phyloP scores from a whole-genome alignment of 2,113 vertebrate species.

The Colius striatus region DNA sequence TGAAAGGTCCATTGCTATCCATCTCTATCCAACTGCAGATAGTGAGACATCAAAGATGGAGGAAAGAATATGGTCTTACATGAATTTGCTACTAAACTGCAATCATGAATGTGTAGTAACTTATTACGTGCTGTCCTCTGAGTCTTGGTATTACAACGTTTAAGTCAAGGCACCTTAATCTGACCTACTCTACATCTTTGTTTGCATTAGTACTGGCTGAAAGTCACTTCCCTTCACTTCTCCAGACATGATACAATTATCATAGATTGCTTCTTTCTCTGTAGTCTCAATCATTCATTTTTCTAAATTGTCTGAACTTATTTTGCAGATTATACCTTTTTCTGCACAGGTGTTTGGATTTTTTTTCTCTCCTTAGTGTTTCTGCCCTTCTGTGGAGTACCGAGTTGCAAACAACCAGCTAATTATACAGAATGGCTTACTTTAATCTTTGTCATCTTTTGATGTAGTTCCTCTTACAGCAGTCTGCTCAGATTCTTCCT shows the following conservation, averaged over 20 bases:
- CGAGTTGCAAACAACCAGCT: not conserved
- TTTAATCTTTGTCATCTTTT: not conserved
- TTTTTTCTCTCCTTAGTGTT: not conserved
- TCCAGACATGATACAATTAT: not conserved
- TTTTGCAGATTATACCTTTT: not conserved
- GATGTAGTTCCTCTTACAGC: not conserved
- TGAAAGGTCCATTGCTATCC: not conserved
- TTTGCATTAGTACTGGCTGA: not conserved
- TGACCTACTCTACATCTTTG: not conserved
- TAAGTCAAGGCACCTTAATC: not conserved
- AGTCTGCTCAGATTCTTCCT: not conserved
- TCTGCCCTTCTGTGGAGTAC: not conserved
- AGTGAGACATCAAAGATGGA: not conserved
- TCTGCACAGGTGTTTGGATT: not conserved
- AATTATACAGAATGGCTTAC: not conserved
- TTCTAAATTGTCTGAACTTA: not conserved
- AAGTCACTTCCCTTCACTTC: not conserved
- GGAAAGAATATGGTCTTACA: not conserved
- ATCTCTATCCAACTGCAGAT: not conserved
- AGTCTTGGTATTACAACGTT: accelerated
- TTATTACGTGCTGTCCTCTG: not conserved
- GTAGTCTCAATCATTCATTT: not conserved
- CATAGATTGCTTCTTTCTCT: not conserved
- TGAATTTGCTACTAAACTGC: not conserved
- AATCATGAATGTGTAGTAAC: not conserved